Evolutionary conservation across 2,797 vertebrate species (phyloP).

Genomic region (Morus bassanus): DNA sequence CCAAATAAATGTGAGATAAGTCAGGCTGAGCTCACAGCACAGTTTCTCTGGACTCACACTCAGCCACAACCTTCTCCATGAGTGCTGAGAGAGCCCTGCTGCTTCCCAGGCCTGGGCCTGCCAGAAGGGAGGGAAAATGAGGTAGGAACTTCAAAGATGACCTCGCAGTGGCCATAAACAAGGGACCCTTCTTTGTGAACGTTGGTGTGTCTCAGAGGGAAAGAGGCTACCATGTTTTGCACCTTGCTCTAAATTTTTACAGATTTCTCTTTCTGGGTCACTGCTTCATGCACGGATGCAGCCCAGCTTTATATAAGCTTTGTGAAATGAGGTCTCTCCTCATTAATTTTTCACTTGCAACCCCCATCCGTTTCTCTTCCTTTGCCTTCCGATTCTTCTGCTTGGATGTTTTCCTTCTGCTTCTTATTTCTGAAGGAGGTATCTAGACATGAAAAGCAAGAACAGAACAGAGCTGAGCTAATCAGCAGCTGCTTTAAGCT

Average conservation of each 20-base stretch:
- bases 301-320: neutral
- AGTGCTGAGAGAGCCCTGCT: neutral
- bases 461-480: neutral
- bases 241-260: neutral
- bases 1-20: neutral
- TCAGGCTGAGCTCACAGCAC: neutral
- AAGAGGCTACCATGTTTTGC: neutral
- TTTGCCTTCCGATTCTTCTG: slow-evolving; percentile 15
- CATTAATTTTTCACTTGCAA: slow-evolving; percentile 34
- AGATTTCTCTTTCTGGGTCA: neutral
- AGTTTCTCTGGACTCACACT: neutral
- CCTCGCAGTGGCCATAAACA: neutral
- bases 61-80: accelerated
- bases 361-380: neutral
- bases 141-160: neutral
- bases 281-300: neutral
- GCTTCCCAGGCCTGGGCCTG: neutral
- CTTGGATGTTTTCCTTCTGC: slow-evolving; percentile 33
- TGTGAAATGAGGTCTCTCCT: neutral
- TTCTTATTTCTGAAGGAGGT: neutral
- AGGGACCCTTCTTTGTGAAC: neutral
- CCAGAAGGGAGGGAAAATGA: accelerated
- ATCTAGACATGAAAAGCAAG: neutral
- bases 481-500: slow-evolving; percentile 29
- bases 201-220: neutral